These are phyloP conservation scores for Falco rusticolus DNA, from an alignment of 2,797 vertebrate genomes.

Conservation along the genomic window DNA sequence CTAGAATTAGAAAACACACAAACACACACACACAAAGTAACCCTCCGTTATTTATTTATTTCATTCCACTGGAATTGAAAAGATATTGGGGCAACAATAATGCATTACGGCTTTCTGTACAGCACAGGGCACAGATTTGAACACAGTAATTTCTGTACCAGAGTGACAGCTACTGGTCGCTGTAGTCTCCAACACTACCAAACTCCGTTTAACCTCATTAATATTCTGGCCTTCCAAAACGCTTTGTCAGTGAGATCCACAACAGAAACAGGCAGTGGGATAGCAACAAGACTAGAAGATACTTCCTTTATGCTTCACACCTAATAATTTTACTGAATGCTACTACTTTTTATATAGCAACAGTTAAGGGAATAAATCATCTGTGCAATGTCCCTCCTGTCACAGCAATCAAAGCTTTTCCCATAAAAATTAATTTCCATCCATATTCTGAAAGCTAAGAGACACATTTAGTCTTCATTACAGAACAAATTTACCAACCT, in stretches of 20 bases:
- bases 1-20: slow-evolving; percentile 68
- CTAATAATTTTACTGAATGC: background rate
- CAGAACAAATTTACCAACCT: background rate
- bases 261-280: background rate
- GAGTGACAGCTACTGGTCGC: background rate
- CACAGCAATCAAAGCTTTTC: background rate
- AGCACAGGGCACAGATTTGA: background rate
- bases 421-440: background rate
- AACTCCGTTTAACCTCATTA: background rate
- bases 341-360: background rate
- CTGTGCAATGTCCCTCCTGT: background rate
- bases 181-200: background rate
- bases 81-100: background rate
- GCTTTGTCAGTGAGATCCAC: background rate
- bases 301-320: background rate
- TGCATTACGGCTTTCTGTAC: background rate
- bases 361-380: background rate
- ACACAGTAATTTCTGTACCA: background rate
- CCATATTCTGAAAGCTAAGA: background rate
- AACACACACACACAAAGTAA: background rate
- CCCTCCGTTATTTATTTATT: rapidly evolving
- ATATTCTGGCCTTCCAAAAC: background rate
- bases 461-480: background rate
- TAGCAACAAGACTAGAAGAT: background rate
- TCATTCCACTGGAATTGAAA: background rate